These are phyloP conservation scores for Drosophila funebris DNA, from an alignment of 1,140 invertebrate genomes.

Conservation along the genomic window DNA sequence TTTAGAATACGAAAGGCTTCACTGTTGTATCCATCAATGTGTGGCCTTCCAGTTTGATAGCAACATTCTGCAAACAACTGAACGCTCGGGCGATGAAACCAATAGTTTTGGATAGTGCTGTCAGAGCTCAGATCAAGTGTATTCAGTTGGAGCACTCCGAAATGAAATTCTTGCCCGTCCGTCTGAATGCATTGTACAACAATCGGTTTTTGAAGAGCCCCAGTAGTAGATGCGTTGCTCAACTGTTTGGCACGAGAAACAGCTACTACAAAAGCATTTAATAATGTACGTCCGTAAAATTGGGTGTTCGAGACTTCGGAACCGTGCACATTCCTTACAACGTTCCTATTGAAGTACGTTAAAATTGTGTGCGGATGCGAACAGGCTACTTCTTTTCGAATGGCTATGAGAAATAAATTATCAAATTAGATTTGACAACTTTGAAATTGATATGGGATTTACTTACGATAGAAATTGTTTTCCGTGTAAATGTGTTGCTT, in stretches of 20 bases:
- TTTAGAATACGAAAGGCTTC: slow-evolving; percentile 90
- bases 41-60: slow-evolving; percentile 87
- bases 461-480: slow-evolving; percentile 89
- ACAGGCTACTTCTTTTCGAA: slow-evolving; percentile 83
- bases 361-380: slow-evolving; percentile 90
- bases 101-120: slow-evolving; percentile 89
- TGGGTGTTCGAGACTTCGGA: slow-evolving; percentile 87
- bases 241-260: slow-evolving; percentile 88
- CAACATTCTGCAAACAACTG: slow-evolving; percentile 88
- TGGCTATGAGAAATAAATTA: slow-evolving; percentile 84
- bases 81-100: slow-evolving; percentile 87
- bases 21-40: slow-evolving; percentile 89
- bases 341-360: slow-evolving; percentile 86
- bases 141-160: slow-evolving; percentile 94
- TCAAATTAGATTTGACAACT: background rate
- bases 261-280: slow-evolving; percentile 90
- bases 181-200: slow-evolving; percentile 92
- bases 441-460: background rate
- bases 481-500: slow-evolving; percentile 87
- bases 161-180: slow-evolving; percentile 90
- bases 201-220: slow-evolving; percentile 89
- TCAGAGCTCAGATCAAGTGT: slow-evolving; percentile 88
- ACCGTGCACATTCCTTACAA: slow-evolving; percentile 88
- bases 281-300: slow-evolving; percentile 87
- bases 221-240: slow-evolving; percentile 86